Base-by-base conservation (phyloP, 2,113 vertebrate species). In the Coturnix japonica region DNA sequence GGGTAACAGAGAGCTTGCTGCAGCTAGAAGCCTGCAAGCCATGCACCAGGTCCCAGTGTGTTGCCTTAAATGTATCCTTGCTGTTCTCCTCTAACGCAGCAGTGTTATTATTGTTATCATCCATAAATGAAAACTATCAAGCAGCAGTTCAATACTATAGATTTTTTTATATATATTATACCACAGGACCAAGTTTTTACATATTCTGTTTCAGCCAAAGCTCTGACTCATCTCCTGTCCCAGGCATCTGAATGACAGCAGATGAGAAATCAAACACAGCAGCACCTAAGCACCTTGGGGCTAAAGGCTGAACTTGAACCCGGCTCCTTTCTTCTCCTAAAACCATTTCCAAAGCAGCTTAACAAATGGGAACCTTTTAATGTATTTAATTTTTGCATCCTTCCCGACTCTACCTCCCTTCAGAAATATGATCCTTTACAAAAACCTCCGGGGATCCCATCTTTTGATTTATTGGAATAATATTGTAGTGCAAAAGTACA, bases 381-480 rank as follows among this genome's bases (percentile, higher is more conserved):
- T 35, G 10, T 66, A 71, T 60, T 80, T 70, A 46, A 81, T 74
- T 94, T 92, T 67, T 87, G 44, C 65, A 74, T 73, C 59, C 77
- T 95, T 88, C 43, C 12, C 37, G 85, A 53, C 4, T 15, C 26
- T 69, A 30, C 41, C 28, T 80, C 59, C 63, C 37, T 92, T 60
- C 74, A 91, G 93, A 95, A 96, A 95, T 47, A 91, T 4, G 37
- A 74, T 85, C 46, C 80, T 91, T 93, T 75, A 73, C 78, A 94
- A 93, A 95, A 95, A 69, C 35, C 67, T 71, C 54, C 71, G 53
- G 69, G 93, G 53, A 89, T 70, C 21, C 23, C 78, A 74, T 49
- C 89, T 92, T 96, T 72, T 95, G 91, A 96, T 96, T 96, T 97
- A 96, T 63, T 72, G 64, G 76, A 85, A 86, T 75, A 94, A 95